Evolutionary conservation across 1,140 invertebrate genomes (phyloP).

Genomic region (Lordiphosa mommai): DNA sequence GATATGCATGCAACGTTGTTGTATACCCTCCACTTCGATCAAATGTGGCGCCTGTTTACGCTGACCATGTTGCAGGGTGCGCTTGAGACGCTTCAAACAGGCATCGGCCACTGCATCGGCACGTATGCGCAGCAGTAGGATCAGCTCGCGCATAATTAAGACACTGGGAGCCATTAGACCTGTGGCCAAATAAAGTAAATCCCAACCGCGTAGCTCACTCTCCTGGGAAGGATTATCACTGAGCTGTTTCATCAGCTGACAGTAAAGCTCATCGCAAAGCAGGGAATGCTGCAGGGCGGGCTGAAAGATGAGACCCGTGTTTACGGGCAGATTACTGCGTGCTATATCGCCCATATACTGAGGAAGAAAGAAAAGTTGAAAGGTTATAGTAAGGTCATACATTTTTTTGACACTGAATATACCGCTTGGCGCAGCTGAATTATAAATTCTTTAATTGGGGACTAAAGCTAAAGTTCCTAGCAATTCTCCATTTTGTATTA

Average conservation of each 20-base stretch:
- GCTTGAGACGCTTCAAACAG: constrained; percentile 90
- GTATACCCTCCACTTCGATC: constrained; percentile 97
- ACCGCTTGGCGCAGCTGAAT: no score
- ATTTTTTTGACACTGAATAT: no score
- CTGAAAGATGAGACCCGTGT: constrained; percentile 94
- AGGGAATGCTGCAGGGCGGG: constrained; percentile 88
- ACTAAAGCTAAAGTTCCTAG: no score
- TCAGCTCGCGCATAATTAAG: constrained; percentile 82
- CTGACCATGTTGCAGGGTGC: constrained; percentile 87
- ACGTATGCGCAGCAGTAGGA: constrained; percentile 89
- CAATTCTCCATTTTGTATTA: no score
- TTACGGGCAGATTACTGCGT: constrained; percentile 83
- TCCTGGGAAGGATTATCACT: constrained; percentile 90
- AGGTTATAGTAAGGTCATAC: neutral
- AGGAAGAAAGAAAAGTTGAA: neutral
- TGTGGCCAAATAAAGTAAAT: constrained; percentile 94
- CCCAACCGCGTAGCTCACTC: constrained; percentile 95
- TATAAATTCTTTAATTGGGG: no score
- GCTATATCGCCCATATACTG: constrained; percentile 96
- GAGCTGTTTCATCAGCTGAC: constrained; percentile 96
- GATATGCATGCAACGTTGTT: constrained; percentile 95
- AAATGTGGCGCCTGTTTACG: constrained; percentile 94
- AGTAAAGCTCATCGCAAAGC: constrained; percentile 94
- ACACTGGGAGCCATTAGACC: constrained; percentile 90
- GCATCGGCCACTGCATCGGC: constrained; percentile 89